phyloP scores from a whole-genome alignment of 92 coral and sea anemone genomes.

The Porites divaricata region DNA sequence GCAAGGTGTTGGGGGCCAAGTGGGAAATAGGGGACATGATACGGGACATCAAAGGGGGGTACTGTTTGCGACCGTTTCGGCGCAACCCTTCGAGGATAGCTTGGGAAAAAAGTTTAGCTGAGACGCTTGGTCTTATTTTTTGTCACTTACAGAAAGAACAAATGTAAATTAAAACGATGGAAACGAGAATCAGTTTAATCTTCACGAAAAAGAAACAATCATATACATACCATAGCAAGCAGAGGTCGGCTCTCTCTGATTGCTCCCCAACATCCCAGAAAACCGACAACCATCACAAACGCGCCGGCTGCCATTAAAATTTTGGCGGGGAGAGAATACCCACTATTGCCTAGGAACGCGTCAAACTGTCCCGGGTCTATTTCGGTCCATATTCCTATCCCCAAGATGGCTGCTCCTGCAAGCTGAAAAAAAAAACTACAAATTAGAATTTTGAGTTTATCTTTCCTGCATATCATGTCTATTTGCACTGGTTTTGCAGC shows the following conservation, averaged over 20 bases:
- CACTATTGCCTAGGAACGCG: slow-evolving; percentile 81
- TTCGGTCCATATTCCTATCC: slow-evolving; percentile 94
- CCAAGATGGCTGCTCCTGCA: slow-evolving; percentile 83
- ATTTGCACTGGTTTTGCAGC: not conserved
- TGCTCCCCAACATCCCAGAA: slow-evolving; percentile 96
- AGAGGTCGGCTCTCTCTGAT: slow-evolving; percentile 82
- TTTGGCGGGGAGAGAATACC: slow-evolving; percentile 78
- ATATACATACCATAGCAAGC: slow-evolving; percentile 83
- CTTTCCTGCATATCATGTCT: not conserved
- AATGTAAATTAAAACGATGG: not conserved
- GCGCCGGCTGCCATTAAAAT: slow-evolving; percentile 86
- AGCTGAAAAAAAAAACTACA: slow-evolving; percentile 50
- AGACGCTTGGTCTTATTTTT: no score
- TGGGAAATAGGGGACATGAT: no score
- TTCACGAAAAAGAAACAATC: not conserved
- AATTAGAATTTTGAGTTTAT: not conserved
- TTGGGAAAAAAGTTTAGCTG: no score
- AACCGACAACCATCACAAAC: slow-evolving; percentile 86
- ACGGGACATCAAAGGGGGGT: no score
- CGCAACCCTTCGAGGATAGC: no score
- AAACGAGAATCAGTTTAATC: not conserved
- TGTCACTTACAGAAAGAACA: no score
- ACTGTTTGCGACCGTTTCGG: no score
- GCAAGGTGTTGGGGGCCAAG: no score
- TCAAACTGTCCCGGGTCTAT: slow-evolving; percentile 91